These are phyloP conservation scores for Paramacrobiotus metropolitanus DNA, from an alignment of 1,140 invertebrate genomes.

Conservation along the genomic window DNA sequence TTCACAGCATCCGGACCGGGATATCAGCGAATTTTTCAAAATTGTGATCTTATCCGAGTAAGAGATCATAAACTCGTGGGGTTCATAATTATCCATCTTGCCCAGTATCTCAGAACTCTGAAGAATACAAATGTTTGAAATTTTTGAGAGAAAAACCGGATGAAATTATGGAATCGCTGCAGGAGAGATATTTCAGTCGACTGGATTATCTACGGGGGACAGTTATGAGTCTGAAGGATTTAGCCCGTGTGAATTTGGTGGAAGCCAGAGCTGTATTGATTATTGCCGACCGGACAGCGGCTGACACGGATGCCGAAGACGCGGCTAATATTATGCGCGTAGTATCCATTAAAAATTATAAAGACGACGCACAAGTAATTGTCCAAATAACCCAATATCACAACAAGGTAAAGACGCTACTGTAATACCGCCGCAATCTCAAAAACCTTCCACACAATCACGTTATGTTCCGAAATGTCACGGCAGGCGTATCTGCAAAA, in stretches of 20 bases:
- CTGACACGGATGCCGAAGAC: neutral
- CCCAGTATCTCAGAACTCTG: no score
- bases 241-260: neutral
- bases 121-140: no score
- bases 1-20: constrained; percentile 1
- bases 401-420: neutral
- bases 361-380: neutral
- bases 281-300: neutral
- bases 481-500: neutral
- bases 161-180: neutral
- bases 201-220: neutral
- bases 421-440: no score
- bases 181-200: neutral
- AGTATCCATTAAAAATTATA: neutral
- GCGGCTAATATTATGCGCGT: neutral
- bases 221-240: neutral
- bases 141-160: neutral
- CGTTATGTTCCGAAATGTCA: no score
- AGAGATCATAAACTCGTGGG: no score
- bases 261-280: neutral
- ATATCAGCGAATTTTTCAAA: neutral
- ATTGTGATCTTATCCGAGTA: neutral
- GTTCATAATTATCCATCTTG: no score
- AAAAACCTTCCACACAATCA: no score
- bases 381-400: neutral